A percentile compares a stretch with the other conserved stretches of the same genome.
phyloP scores from a whole-genome alignment of 35 echinoderm and acorn worm genomes.

The Stichopus chloronotus region DNA sequence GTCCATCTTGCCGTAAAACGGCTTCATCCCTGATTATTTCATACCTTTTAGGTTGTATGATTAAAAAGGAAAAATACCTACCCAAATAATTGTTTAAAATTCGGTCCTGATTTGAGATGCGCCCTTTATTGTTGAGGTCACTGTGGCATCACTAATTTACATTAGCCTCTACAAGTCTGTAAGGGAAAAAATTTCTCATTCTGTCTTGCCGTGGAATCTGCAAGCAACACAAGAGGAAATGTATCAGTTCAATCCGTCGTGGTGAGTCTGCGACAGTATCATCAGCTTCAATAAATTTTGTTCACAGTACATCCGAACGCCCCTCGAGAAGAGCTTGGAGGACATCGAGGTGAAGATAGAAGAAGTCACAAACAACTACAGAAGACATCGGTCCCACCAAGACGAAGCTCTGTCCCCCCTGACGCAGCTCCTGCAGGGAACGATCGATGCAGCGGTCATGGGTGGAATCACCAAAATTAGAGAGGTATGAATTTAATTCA shows the following conservation, averaged over 20 bases:
- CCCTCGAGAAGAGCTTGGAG: conserved; percentile 71
- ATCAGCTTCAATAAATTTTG: not conserved
- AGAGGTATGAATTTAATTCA: not conserved
- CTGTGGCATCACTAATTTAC: too few relatives aligned
- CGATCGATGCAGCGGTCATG: conserved; percentile 87
- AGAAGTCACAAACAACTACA: conserved; percentile 25
- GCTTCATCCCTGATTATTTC: too few relatives aligned
- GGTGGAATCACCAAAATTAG: conserved; percentile 72
- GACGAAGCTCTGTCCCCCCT: conserved; percentile 68
- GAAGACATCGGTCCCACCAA: conserved; percentile 28
- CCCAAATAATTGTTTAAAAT: too few relatives aligned
- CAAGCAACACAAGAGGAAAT: too few relatives aligned
- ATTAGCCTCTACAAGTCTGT: too few relatives aligned
- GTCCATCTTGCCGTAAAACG: too few relatives aligned
- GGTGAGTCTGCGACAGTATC: not conserved
- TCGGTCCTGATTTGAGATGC: too few relatives aligned
- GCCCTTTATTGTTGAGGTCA: too few relatives aligned
- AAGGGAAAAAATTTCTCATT: too few relatives aligned
- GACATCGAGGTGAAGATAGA: conserved; percentile 81
- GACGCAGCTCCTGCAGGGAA: conserved; percentile 78
- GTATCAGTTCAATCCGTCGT: not conserved
- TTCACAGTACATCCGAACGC: conserved; percentile 67
- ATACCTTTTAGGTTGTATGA: too few relatives aligned
- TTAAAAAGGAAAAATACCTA: too few relatives aligned
- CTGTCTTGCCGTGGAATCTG: too few relatives aligned